Conservation (phyloP, 2,888 invertebrate genomes). For the Diogma glabrata region DNA sequence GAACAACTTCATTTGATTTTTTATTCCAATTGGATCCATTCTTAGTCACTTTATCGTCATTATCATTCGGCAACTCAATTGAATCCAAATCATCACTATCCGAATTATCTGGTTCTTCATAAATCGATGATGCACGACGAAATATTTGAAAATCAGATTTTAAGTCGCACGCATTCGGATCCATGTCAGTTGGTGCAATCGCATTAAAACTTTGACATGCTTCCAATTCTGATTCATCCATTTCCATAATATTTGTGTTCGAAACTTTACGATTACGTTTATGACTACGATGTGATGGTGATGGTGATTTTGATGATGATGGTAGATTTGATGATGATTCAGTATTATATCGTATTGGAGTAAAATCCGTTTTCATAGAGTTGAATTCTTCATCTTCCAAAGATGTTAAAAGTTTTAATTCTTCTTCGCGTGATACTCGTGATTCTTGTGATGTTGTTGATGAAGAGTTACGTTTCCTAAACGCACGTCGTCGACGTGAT, state of each 20-base stretch:
- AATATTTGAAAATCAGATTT: conserved; percentile 33
- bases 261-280: conserved; percentile 31
- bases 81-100: too few species aligned
- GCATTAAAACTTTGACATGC: conserved; percentile 13
- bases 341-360: conserved; percentile 30
- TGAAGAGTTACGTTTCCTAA: conserved; percentile 47
- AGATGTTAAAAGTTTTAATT: conserved; percentile 50
- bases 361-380: conserved; percentile 28
- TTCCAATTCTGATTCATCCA: conserved; percentile 16
- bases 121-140: conserved; percentile 32
- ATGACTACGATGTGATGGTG: conserved; percentile 30
- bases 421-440: conserved; percentile 50
- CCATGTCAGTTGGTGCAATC: too few species aligned
- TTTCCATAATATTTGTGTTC: conserved; percentile 11
- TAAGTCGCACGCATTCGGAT: conserved; percentile 28
- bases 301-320: conserved; percentile 28
- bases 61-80: too few species aligned
- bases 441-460: conserved; percentile 47
- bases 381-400: conserved; percentile 49
- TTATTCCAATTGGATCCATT: too few species aligned
- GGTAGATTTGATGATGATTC: conserved; percentile 30
- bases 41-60: too few species aligned
- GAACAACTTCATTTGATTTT: too few species aligned
- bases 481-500: conserved; percentile 46
- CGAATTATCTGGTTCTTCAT: too few species aligned